Conservation (phyloP, 2,113 vertebrate genomes). For the Otis tarda region DNA sequence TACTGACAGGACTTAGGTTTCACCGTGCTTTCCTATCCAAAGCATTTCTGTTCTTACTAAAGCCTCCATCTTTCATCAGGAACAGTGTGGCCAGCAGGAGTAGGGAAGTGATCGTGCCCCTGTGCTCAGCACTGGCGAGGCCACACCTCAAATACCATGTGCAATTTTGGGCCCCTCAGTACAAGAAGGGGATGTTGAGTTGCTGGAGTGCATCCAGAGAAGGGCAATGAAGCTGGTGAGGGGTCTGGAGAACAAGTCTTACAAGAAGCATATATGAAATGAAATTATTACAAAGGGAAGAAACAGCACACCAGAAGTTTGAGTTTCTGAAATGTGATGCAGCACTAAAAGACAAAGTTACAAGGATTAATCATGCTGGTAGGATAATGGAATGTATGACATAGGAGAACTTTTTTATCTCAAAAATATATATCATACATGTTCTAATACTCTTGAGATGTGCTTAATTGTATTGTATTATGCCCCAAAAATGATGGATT, state of each 20-base stretch:
- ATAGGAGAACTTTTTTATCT: neutral
- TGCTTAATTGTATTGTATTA: neutral
- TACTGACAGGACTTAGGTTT: neutral
- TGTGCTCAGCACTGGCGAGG: no score
- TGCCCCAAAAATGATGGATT: neutral
- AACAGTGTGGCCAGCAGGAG: no score
- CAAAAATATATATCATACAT: neutral
- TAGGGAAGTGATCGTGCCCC: no score
- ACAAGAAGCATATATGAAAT: no score
- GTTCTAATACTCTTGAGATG: neutral
- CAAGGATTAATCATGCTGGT: neutral
- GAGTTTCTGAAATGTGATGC: neutral
- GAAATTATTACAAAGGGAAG: neutral
- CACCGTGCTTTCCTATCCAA: neutral
- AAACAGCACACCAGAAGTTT: neutral
- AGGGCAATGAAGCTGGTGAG: no score
- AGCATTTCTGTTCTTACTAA: neutral
- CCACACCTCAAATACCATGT: no score
- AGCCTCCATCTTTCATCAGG: neutral
- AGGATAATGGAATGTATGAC: neutral
- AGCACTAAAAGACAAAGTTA: neutral
- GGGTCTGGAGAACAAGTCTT: no score
- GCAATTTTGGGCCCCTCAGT: no score
- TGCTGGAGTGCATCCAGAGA: no score
- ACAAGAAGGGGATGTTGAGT: no score